Evolutionary conservation across 1,140 invertebrate species (phyloP).

Genomic region (Euura lappo): DNA sequence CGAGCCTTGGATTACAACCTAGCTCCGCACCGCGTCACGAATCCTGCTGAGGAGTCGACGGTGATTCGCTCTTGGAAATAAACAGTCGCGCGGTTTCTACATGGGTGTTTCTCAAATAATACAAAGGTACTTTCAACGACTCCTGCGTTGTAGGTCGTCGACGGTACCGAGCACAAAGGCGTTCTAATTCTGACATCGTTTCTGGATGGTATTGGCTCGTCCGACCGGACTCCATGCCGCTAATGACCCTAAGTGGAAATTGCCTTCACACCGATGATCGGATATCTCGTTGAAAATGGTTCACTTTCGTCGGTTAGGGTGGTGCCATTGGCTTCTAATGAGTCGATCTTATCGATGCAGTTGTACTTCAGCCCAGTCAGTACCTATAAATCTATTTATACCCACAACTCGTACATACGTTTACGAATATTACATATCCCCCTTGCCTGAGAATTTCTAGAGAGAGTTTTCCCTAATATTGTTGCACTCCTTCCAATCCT

Average conservation of each 20-base stretch:
- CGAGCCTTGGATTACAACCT: not conserved
- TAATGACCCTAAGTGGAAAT: conserved; percentile 5
- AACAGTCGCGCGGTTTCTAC: too few relatives aligned
- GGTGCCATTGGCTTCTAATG: not conserved
- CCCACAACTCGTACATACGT: not conserved
- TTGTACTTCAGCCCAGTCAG: not conserved
- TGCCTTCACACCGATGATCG: not conserved
- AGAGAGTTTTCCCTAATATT: not conserved
- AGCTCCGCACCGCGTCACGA: not conserved
- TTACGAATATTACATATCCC: not conserved
- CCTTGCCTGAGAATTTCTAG: not conserved
- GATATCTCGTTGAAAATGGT: not conserved
- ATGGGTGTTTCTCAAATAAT: not conserved
- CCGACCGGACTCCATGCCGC: not conserved
- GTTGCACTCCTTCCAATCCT: too few relatives aligned
- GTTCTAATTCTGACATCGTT: not conserved
- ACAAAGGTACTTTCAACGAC: not conserved
- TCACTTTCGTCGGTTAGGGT: not conserved
- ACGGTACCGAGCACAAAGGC: not conserved
- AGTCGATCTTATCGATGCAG: conserved; percentile 2
- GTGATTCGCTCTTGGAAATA: too few relatives aligned
- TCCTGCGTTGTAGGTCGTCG: not conserved
- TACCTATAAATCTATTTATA: not conserved
- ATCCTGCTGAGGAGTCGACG: too few relatives aligned
- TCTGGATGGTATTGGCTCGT: not conserved